Evolutionary conservation across 53 echinoderm and acorn worm species (phyloP), one percentile per base, ranked within the genome.

Genomic region (Echinarachnius parma): DNA sequence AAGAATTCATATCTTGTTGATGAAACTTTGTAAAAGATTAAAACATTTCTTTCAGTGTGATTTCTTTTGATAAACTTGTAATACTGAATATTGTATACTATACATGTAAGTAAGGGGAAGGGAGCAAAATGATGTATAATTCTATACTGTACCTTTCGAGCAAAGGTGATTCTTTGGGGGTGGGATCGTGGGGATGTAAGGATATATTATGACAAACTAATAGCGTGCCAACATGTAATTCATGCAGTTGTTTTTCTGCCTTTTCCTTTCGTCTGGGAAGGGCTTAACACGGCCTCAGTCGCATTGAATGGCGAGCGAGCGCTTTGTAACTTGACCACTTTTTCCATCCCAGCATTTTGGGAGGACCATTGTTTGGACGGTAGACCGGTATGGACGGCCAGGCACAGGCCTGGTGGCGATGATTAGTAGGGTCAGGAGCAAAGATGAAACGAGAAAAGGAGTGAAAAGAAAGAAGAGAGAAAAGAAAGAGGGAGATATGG

Each of bases 271-370:
- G 57, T 54, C 74, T 72, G 74, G 57, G 11, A 45, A 54, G 10
- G 57, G 57, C 74, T 72, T 72, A 72, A 25, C 42, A 56, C 52
- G 13, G 42, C 7, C 68, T 45, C 34, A 49, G 10, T n/a, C 39
- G 74, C 74, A 72, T 72, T 56, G 33, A 56, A 35, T 28, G 55
- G 74, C 55, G 21, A 72, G 42, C 34, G 74, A 72, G 42, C 34
- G 74, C 55, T 72, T 72, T 56, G 74, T 72, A 72, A 72, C 74
- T 72, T 72, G 74, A 72, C 74, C 74, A 37, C 27, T 68, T 68
- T 68, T 68, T n/a, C n/a, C 52, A 49, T 68, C 49, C 52, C 68
- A 39, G 68, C 49, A 64, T 68, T 39, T 7, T 49, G 68, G 36
- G 68, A 68, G 34, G 34, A n/a, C 32, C 49, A 52, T 68, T 68